Conservation (phyloP, 2,113 vertebrate species). For the Aegotheles bennettii region DNA sequence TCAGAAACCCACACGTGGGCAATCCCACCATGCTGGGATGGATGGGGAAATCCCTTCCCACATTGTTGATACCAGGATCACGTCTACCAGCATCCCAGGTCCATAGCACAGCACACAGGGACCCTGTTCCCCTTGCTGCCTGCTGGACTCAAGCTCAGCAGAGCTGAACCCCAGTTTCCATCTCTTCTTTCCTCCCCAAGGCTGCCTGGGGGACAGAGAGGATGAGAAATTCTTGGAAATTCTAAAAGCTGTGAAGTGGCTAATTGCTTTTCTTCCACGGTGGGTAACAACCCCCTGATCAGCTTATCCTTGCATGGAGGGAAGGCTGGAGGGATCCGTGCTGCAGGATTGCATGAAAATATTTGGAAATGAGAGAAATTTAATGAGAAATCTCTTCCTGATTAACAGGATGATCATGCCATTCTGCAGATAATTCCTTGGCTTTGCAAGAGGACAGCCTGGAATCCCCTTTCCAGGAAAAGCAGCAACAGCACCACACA, state of each 20-base stretch:
- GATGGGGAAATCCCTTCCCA: too few species aligned
- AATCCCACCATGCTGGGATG: too few species aligned
- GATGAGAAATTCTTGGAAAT: not conserved
- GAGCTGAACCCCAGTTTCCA: not conserved
- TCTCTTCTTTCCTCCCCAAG: not conserved
- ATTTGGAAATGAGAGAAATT: not conserved
- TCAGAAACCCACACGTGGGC: not conserved
- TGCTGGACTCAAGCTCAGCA: fast-evolving
- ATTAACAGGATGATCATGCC: not conserved
- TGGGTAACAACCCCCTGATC: not conserved
- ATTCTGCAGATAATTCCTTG: not conserved
- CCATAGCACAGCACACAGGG: not conserved
- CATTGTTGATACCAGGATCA: fast-evolving
- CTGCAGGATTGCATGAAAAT: not conserved
- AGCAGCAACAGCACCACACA: not conserved
- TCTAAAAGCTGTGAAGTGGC: not conserved
- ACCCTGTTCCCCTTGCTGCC: not conserved
- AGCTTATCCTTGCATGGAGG: not conserved
- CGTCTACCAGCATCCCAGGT: too few species aligned
- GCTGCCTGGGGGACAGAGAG: not conserved
- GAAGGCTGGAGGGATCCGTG: not conserved
- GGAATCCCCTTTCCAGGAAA: not conserved
- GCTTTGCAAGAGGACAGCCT: not conserved
- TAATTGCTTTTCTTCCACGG: too few species aligned
- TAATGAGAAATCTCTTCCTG: not conserved